These are phyloP conservation scores for Hypotaenidia philippensis DNA, from an alignment of 2,797 vertebrate genomes.

Conservation along the genomic window DNA sequence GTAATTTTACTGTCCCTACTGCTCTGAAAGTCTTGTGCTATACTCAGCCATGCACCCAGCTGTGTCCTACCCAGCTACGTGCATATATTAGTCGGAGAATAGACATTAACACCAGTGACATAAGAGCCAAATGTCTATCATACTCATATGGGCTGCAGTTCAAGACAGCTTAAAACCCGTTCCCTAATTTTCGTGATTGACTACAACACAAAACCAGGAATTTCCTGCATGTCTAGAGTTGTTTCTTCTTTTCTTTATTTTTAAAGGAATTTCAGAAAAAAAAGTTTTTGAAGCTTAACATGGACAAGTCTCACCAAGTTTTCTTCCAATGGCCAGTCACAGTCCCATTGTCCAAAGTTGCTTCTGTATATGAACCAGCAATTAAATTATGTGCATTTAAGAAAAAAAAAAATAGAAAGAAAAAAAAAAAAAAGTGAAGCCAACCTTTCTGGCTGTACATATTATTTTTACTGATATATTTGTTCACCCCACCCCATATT, in stretches of 20 bases:
- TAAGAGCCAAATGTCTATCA: background rate
- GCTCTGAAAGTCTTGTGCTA: conserved; percentile 17
- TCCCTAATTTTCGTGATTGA: background rate
- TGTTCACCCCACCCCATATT: background rate
- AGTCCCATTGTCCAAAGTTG: background rate
- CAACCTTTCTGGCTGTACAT: background rate
- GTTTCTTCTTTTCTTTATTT: conserved; percentile 15
- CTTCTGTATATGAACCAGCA: background rate
- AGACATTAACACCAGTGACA: background rate
- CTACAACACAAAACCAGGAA: background rate
- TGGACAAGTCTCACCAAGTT: background rate
- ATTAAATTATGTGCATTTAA: background rate
- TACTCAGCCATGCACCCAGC: background rate
- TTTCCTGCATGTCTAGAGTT: conserved; percentile 7
- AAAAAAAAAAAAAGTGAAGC: background rate
- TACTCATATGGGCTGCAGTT: background rate
- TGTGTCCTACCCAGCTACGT: background rate
- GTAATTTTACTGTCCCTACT: background rate
- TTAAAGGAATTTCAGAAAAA: background rate
- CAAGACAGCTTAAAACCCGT: background rate
- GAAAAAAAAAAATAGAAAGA: background rate
- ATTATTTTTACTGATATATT: background rate
- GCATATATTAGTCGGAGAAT: conserved; percentile 29
- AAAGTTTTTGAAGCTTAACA: background rate
- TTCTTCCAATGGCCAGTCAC: background rate